These are phyloP conservation scores for Schizothorax lantsangensis DNA, from an alignment of 2,797 vertebrate genomes.

Conservation along the genomic window DNA sequence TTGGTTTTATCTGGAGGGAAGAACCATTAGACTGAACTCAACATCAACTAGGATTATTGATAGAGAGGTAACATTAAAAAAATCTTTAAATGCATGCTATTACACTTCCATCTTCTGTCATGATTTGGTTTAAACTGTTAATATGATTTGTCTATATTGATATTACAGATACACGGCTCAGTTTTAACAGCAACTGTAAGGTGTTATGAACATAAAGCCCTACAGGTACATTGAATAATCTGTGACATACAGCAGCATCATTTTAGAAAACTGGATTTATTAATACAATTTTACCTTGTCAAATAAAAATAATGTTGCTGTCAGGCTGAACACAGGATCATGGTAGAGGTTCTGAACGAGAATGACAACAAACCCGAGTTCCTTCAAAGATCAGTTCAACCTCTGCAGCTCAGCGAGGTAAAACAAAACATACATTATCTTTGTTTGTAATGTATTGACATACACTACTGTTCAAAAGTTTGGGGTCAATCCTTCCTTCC, in stretches of 20 bases:
- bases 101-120: not conserved
- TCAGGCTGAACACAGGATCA: conserved; percentile 78
- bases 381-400: conserved; percentile 69
- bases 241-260: not conserved
- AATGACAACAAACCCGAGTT: conserved; percentile 83
- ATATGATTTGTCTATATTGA: conserved; percentile 4
- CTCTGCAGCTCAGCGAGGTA: conserved; percentile 80
- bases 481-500: not conserved
- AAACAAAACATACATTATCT: not conserved
- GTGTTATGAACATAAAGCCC: conserved; percentile 73
- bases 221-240: conserved; percentile 68
- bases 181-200: conserved; percentile 73
- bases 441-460: not conserved
- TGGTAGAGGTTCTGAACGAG: conserved; percentile 85
- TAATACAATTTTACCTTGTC: not conserved
- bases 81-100: not conserved
- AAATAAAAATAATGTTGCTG: conserved; percentile 27
- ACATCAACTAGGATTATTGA: conserved; percentile 77
- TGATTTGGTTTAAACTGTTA: not conserved
- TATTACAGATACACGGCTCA: conserved; percentile 70
- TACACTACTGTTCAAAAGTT: not conserved
- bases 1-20: conserved; percentile 86
- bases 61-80: conserved; percentile 74
- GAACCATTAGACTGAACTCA: conserved; percentile 78
- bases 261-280: not conserved